Evolutionary conservation across 2,113 vertebrate species (phyloP), one percentile per base, ranked within the genome.

Genomic region (Tursiops truncatus): DNA sequence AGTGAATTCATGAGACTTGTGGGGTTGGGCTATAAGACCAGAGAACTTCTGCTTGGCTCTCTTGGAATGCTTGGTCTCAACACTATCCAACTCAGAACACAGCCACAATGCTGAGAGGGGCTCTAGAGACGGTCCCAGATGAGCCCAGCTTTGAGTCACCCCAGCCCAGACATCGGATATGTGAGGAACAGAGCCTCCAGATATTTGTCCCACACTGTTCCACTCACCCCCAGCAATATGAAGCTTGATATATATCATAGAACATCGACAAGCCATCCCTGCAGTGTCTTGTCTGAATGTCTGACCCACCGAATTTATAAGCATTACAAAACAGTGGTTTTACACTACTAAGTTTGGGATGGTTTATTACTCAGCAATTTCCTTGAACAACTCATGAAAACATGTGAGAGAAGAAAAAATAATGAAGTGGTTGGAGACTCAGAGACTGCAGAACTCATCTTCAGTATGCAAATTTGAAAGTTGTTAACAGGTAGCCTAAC

Each of bases 391-490:
- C 44, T 82, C 41, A 13, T 88, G 26, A 73, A 86, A 90, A 73
- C 28, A 96, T 28, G 26, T 81, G 26, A 88, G 56, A 44, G 5
- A 73, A 33, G 36, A 82, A 68, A 88, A 80, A 74, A n/a, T 91
- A 76, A 31, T 70, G 26, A 91, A 86, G n/a, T 65, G 53, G 44
- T 79, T 17, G n/a, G 58, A 89, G 62, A 87, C n/a, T 62, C 53
- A 68, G 62, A 80, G 50, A 38, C 8, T 38, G 20, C 60, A 21
- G 13, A 79, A 92, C 63, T 73, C 62, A 82, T 58, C 67, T 62
- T 87, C 50, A 76, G 50, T 56, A 74, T 15, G 21, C n/a, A 93
- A 88, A 81, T 70, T 85, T 91, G 33, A 44, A 96, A 86, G 79
- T 56, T 62, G 2, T 70, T 23, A 1, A 1, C 18, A 74, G 6